phyloP scores from a whole-genome alignment of 2,113 vertebrate genomes.

The Urocynchramus pylzowi region DNA sequence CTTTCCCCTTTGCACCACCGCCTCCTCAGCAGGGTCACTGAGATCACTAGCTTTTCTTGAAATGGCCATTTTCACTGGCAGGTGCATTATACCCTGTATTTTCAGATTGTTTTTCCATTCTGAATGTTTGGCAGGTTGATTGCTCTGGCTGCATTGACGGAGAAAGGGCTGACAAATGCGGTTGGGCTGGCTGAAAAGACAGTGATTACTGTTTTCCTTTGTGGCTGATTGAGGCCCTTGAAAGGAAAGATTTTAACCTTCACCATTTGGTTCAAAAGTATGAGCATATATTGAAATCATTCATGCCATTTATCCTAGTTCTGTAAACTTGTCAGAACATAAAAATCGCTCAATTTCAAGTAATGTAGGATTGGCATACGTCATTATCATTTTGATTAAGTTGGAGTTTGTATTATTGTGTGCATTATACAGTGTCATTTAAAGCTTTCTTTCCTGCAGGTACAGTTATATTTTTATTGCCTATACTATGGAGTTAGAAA shows the following conservation, averaged over 20 bases:
- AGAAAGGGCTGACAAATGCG: conserved; percentile 96
- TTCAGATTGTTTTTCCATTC: conserved; percentile 99
- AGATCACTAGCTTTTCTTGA: conserved; percentile 99
- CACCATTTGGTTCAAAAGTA: conserved; percentile 96
- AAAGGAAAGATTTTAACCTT: conserved; percentile 99
- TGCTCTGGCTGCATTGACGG: conserved; percentile 97
- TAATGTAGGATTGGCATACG: conserved; percentile 91
- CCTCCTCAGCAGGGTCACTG: conserved; percentile 95
- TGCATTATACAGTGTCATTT: conserved; percentile 80
- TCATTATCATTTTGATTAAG: conserved; percentile 99
- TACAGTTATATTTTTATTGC: conserved; percentile 81
- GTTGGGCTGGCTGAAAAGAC: conserved; percentile 97
- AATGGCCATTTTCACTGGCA: conserved; percentile 99
- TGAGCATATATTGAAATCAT: conserved; percentile 95
- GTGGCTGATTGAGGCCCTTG: conserved; percentile 99
- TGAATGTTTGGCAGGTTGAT: conserved; percentile 99
- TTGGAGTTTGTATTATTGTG: conserved; percentile 85
- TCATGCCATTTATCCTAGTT: conserved; percentile 96
- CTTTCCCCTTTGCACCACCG: conserved; percentile 83
- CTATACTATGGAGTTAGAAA: conserved; percentile 75
- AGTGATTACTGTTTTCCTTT: conserved; percentile 99
- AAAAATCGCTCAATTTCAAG: conserved; percentile 88
- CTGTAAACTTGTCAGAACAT: conserved; percentile 99
- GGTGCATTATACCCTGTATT: conserved; percentile 99
- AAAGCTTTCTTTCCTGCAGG: conserved; percentile 79